Percentiles rank a stretch among this genome's conserved stretches.
These are phyloP conservation scores for Sinocyclocheilus rhinocerous DNA, from an alignment of 2,113 vertebrate genomes.

Conservation along the genomic window DNA sequence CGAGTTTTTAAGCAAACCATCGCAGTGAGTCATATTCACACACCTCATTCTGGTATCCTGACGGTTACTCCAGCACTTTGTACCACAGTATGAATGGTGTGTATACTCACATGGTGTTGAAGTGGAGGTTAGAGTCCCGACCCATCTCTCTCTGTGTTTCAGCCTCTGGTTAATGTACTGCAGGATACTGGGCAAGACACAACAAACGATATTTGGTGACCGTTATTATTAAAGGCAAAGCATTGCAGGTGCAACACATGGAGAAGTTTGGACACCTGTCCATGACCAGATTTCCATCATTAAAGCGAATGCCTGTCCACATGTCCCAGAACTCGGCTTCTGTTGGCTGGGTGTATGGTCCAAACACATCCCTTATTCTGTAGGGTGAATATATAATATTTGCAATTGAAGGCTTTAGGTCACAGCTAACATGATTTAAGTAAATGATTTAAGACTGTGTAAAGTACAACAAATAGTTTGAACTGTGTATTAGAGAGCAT, in stretches of 20 bases:
- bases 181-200: constrained; percentile 77
- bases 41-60: neutral
- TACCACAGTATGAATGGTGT: neutral
- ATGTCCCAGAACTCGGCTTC: constrained; percentile 92
- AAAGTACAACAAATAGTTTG: neutral
- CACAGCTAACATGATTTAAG: no score
- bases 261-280: constrained; percentile 77
- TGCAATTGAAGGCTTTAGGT: neutral
- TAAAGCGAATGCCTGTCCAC: constrained; percentile 88
- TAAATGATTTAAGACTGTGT: neutral
- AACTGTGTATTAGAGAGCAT: neutral
- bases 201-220: neutral
- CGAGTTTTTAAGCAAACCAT: neutral
- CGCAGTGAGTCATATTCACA: neutral
- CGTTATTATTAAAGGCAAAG: neutral
- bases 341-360: constrained; percentile 89
- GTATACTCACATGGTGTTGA: constrained; percentile 85
- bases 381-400: neutral
- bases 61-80: neutral
- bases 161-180: constrained; percentile 93
- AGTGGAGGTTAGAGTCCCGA: constrained; percentile 84
- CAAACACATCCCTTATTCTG: constrained; percentile 88
- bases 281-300: constrained; percentile 89
- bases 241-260: neutral
- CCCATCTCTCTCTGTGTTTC: constrained; percentile 87